Evolutionary conservation across 2,797 vertebrate species (phyloP), one percentile per base, ranked within the genome.

Genomic region (Sebastiscus tertius): DNA sequence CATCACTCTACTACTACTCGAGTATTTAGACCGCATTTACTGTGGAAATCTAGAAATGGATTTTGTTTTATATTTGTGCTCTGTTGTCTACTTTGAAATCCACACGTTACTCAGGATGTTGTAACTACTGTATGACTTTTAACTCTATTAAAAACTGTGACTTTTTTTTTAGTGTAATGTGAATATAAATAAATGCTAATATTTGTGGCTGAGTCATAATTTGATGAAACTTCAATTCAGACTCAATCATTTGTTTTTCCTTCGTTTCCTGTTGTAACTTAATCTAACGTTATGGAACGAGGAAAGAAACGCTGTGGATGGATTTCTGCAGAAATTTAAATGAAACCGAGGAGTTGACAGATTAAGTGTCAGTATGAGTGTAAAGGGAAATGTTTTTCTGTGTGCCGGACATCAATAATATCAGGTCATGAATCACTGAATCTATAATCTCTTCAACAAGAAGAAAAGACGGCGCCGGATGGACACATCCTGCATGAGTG

Each of bases 41-140:
- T 80, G 5, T 60, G 2, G 16, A 70, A 61, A 27, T 66, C 8
- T 64, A 36, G 9, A 39, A 36, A 46, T 14, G 13, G 22, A 49
- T 63, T 49, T 68, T 39, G 18, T 36, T 77, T 58, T 36, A 34
- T 60, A 31, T 54, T 27, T 58, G 18, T 74, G 24, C 3, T 42
- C 9, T 60, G 7, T 13, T 54, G 14, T 55, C 13, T 46, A 66
- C 14, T 59, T 62, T 78, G 18, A 60, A 59, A 69, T 72, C 6
- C n/a, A 54, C 16, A 26, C 3, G 64, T 71, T 42, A 16, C 75
- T 88, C 77, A 81, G 84, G 68, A 70, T 76, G 14, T 31, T 79
- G 9, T 60, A 49, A 68, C 62, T 78, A 73, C 73, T 85, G 76
- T 64, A 52, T 70, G 26, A 65, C 55, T 27, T 66, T 26, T 54